phyloP scores from a whole-genome alignment of 37 sponge, comb jelly and placozoan genomes.

The Aphrocallistes beatrix region DNA sequence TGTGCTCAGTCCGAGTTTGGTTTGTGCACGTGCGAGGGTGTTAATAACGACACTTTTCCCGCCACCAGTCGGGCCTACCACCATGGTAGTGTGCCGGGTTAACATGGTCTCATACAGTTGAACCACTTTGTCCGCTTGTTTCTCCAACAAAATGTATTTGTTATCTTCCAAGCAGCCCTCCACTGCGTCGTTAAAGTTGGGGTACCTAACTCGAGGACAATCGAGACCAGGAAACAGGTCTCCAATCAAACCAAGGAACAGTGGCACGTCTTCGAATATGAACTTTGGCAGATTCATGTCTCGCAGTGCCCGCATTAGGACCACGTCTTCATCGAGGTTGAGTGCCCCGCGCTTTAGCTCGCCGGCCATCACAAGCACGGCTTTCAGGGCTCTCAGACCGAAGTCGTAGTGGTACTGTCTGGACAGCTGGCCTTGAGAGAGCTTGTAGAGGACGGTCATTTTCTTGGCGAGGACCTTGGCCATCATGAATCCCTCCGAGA shows the following conservation, averaged over 20 bases:
- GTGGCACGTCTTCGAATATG: slow-evolving; percentile 98
- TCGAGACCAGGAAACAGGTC: slow-evolving; percentile 99
- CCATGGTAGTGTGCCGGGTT: slow-evolving; percentile 95
- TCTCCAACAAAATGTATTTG: slow-evolving; percentile 55
- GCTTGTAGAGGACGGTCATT: slow-evolving; percentile 98
- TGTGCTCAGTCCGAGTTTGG: slow-evolving; percentile 75
- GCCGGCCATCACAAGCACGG: slow-evolving; percentile 99
- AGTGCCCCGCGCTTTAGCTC: slow-evolving; percentile 97
- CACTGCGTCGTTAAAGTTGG: slow-evolving; percentile 98
- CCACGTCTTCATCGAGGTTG: slow-evolving; percentile 89
- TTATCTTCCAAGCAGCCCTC: slow-evolving; percentile 63
- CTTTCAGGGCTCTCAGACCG: slow-evolving; percentile 96
- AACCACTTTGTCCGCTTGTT: slow-evolving; percentile 88
- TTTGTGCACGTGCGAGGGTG: slow-evolving; percentile 85
- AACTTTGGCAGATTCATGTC: slow-evolving; percentile 99
- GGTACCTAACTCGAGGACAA: slow-evolving; percentile 96
- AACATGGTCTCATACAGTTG: slow-evolving; percentile 99
- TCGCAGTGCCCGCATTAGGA: slow-evolving; percentile 96
- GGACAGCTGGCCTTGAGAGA: slow-evolving; percentile 90
- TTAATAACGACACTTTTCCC: slow-evolving; percentile 97
- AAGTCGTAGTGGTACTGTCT: slow-evolving; percentile 98
- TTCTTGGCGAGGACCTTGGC: slow-evolving; percentile 98
- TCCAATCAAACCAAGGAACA: slow-evolving; percentile 90
- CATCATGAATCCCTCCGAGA: slow-evolving; percentile 96
- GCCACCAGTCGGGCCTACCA: slow-evolving; percentile 97